Base-by-base conservation (phyloP, 2,888 invertebrate genomes). In the Acanthosepion lycidas region DNA sequence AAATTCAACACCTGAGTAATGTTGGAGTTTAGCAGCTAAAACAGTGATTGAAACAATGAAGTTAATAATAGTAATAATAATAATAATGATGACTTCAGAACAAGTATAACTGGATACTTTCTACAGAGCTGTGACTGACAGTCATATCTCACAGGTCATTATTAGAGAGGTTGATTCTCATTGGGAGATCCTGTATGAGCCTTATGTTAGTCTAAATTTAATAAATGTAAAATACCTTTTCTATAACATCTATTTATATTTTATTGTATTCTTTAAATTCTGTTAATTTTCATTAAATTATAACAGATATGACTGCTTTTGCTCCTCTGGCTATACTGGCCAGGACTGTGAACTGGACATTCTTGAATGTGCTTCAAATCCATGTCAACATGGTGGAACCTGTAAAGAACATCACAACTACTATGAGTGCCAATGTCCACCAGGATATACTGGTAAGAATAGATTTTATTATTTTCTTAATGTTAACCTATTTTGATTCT, bases 331-430 rank as follows among this genome's bases (percentile, higher is more conserved):
- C 1, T 97, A 96, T 94, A 96, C 96, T 93, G 97, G 99, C 0
- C 98, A 98, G 64, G 98, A 98, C 20, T 99, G 99, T 97, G 98
- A 99, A 96, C 98, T 98, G 95, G 99, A 99, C 97, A 99, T 99
- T 23, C 98, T 99, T 97, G 99, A 99, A 97, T 99, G 99, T 96
- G 95, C 96, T 94, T 96, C 96, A 33, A 97, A 99, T 95, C 97
- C 97, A 0, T 97, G 97, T 95, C 97, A 97, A 94, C 97, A 97
- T 94, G 96, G 96, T 9, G 96, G 96, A 8, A 95, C 95, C 0
- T 97, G 97, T 95, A 91, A 95, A 8, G 96, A 97, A 94, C 95
- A 95, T 42, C 95, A 96, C n/a, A 96, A 96, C 53, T 95, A 95
- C 92, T 97, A 96, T 95, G 94, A 94, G 12, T 97, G 97, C 95